phyloP scores from a whole-genome alignment of 2,113 vertebrate species.

The Pan troglodytes region DNA sequence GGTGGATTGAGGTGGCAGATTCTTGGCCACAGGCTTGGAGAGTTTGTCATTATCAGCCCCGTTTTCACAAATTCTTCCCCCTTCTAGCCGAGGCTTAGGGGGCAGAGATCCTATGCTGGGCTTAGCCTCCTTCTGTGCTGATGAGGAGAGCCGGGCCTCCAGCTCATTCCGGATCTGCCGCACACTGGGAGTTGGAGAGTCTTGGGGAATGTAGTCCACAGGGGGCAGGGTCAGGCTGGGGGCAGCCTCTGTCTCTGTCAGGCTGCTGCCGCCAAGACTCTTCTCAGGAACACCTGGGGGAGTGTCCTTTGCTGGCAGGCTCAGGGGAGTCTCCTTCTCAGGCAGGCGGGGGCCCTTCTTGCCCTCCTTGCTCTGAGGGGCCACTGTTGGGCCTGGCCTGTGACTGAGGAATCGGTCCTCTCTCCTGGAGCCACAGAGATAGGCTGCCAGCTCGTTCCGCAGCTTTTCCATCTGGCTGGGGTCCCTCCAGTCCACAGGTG shows the following conservation, averaged over 20 bases:
- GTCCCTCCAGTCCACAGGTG: slow-evolving; percentile 78
- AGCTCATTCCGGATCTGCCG: slow-evolving; percentile 81
- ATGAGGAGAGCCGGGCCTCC: slow-evolving; percentile 82
- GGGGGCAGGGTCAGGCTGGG: neutral
- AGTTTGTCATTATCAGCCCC: neutral
- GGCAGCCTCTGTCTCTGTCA: neutral
- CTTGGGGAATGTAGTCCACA: neutral
- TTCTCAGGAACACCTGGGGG: neutral
- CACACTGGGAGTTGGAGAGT: slow-evolving; percentile 62
- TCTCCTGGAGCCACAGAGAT: slow-evolving; percentile 77
- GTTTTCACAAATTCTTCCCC: slow-evolving; percentile 40
- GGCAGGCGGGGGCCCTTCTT: slow-evolving; percentile 30
- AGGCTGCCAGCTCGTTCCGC: slow-evolving; percentile 79
- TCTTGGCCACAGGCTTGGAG: slow-evolving; percentile 51
- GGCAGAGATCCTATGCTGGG: slow-evolving; percentile 39
- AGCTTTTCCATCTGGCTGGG: slow-evolving; percentile 80
- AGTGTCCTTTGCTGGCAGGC: neutral
- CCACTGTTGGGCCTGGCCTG: neutral
- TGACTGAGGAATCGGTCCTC: slow-evolving; percentile 33
- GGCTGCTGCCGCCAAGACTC: slow-evolving; percentile 35
- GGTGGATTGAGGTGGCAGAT: neutral
- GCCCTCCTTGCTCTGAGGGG: slow-evolving; percentile 47
- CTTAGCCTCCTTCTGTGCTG: slow-evolving; percentile 77
- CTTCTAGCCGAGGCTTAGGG: slow-evolving; percentile 70
- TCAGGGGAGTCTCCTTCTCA: neutral